Conservation (phyloP, 2,888 invertebrate species). For the Automeris io region DNA sequence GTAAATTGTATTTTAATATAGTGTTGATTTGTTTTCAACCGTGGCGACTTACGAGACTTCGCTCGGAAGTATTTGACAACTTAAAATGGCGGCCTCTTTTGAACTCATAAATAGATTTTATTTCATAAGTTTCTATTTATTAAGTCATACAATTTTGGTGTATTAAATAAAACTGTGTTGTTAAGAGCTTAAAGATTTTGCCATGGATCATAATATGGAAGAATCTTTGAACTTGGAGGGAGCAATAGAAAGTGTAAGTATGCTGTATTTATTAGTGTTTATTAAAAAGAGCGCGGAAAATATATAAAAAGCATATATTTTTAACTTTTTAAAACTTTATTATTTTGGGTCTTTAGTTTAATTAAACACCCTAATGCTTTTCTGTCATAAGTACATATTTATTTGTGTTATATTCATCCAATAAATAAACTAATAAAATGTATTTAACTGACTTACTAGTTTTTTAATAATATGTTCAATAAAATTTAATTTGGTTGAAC, state of each 20-base stretch:
- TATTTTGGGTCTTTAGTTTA: too few relatives aligned
- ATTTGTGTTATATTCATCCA: too few relatives aligned
- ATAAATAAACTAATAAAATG: too few relatives aligned
- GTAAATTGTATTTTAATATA: slow-evolving; percentile 16
- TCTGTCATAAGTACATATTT: too few relatives aligned
- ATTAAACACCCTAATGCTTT: too few relatives aligned
- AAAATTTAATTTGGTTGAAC: too few relatives aligned
- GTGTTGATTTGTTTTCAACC: slow-evolving; percentile 67
- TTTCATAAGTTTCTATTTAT: slow-evolving; percentile 19
- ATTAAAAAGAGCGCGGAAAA: slow-evolving; percentile 2
- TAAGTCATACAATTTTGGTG: not conserved
- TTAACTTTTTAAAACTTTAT: too few relatives aligned
- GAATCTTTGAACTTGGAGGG: slow-evolving; percentile 59
- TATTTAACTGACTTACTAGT: too few relatives aligned
- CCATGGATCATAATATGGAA: slow-evolving; percentile 65
- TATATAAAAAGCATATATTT: too few relatives aligned
- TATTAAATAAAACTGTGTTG: not conserved
- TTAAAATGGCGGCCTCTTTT: slow-evolving; percentile 77
- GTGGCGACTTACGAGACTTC: slow-evolving; percentile 55
- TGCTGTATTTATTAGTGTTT: slow-evolving; percentile 11
- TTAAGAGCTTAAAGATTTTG: slow-evolving; percentile 12
- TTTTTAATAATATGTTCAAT: too few relatives aligned
- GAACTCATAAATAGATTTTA: slow-evolving; percentile 47
- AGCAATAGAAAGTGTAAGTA: slow-evolving; percentile 59
- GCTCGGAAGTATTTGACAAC: slow-evolving; percentile 58